Evolutionary conservation across 1,140 invertebrate species (phyloP), one percentile per base, ranked within the genome.

Genomic region (Lucilia cuprina): DNA sequence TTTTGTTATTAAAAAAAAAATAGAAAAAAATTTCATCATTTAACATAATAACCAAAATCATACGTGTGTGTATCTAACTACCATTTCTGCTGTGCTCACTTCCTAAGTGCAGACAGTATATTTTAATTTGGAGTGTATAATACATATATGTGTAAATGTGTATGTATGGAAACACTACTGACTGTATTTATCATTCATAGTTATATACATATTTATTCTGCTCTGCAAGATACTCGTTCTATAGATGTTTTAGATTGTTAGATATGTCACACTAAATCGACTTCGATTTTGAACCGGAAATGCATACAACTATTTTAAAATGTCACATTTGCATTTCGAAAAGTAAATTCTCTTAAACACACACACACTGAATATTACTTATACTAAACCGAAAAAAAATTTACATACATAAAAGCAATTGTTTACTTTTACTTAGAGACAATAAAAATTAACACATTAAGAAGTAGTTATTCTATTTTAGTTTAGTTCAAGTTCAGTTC

Each of bases 241-340:
- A 60, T 60, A 60, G 14, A 70, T 70, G 65, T 70, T 70, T 70
- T 21, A 70, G 65, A 21, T 21, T 70, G 65, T 70, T 70, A 21
- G 65, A 70, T 21, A 70, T 70, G 65, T 70, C 65, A 70, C 65
- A 70, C 65, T 70, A 70, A 70, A 70, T 70, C 65, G 65, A 70
- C 65, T 70, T 70, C 65, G 65, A 70, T 70, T 70, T 70, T 70
- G 65, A 70, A 70, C 65, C 65, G 65, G 65, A 70, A 70, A 70
- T 70, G 65, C 65, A 70, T 70, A 70, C 65, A 70, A 70, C 65
- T 70, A 70, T 70, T 70, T 21, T 19, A 70, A 21, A 70, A 70
- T 70, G 65, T 70, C 65, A 70, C 65, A 70, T 70, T 70, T 70
- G 19, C 65, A 70, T 70, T 70, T 70, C 9, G 19, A 25, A 70